Percentiles rank a stretch among this genome's conserved stretches.
These are phyloP conservation scores for Colletes latitarsis DNA, from an alignment of 1,140 invertebrate species.

Conservation along the genomic window DNA sequence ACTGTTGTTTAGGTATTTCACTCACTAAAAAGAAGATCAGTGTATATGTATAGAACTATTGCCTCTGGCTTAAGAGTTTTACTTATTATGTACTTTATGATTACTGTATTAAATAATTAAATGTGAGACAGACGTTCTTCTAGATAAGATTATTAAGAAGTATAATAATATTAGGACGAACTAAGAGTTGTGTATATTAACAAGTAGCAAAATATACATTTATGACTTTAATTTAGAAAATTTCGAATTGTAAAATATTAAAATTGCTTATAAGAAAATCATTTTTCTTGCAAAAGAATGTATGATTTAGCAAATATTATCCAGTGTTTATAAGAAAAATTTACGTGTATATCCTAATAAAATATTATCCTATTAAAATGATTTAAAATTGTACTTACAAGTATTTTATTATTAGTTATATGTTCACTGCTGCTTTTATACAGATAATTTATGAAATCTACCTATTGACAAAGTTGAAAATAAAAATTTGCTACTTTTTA, in stretches of 20 bases:
- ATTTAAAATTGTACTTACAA: neutral
- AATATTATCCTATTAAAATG: neutral
- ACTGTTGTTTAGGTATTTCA: slow-evolving; percentile 66
- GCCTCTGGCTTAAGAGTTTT: slow-evolving; percentile 65
- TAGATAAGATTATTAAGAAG: slow-evolving; percentile 59
- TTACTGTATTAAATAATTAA: slow-evolving; percentile 65
- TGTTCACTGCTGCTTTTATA: neutral
- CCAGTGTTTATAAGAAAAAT: neutral
- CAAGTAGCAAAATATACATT: slow-evolving; percentile 48
- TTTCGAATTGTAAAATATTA: neutral
- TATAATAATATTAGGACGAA: slow-evolving; percentile 49
- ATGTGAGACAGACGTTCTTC: slow-evolving; percentile 63
- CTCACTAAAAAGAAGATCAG: slow-evolving; percentile 65
- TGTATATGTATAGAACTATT: slow-evolving; percentile 71
- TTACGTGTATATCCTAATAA: too few species aligned
- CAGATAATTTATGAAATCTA: neutral
- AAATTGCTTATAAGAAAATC: neutral
- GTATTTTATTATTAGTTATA: neutral
- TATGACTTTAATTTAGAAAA: slow-evolving; percentile 3
- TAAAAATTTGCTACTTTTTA: slow-evolving; percentile 54
- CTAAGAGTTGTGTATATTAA: slow-evolving; percentile 48
- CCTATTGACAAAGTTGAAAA: neutral
- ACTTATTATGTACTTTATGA: slow-evolving; percentile 64
- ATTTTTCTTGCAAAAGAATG: neutral
- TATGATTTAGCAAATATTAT: neutral